Evolutionary conservation across 2,113 vertebrate species (phyloP).

Genomic region (Notarius lentiginosus): DNA sequence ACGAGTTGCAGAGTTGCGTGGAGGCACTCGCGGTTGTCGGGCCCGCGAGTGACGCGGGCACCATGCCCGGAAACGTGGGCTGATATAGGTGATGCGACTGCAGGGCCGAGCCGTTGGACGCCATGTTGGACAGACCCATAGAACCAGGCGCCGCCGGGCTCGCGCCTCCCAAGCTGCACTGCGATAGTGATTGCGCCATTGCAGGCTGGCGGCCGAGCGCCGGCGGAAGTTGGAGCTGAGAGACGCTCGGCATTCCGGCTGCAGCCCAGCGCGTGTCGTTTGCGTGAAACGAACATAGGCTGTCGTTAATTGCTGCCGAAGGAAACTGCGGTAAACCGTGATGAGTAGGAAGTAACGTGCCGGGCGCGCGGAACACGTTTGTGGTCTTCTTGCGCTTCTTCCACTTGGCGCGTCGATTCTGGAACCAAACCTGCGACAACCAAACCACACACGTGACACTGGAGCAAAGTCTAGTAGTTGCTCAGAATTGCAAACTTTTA

Average conservation of each 20-base stretch:
- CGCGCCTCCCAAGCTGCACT: slow-evolving; percentile 86
- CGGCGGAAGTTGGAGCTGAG: slow-evolving; percentile 88
- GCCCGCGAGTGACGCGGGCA: slow-evolving; percentile 89
- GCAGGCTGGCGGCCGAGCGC: slow-evolving; percentile 87
- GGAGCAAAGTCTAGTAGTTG: background rate
- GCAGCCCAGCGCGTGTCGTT: slow-evolving; percentile 96
- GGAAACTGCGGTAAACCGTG: slow-evolving; percentile 88
- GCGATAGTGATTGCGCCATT: slow-evolving; percentile 93
- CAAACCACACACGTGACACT: slow-evolving; percentile 9
- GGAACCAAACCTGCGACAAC: slow-evolving; percentile 88
- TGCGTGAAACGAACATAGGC: slow-evolving; percentile 95
- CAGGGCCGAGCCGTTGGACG: slow-evolving; percentile 89
- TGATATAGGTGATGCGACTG: slow-evolving; percentile 98
- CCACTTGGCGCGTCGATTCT: slow-evolving; percentile 96
- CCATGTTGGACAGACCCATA: slow-evolving; percentile 93
- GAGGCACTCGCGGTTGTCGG: slow-evolving; percentile 91
- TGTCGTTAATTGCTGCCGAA: slow-evolving; percentile 92
- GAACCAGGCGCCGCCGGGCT: slow-evolving; percentile 87
- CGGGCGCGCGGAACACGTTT: slow-evolving; percentile 92
- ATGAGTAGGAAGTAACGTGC: slow-evolving; percentile 88
- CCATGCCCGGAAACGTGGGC: slow-evolving; percentile 93
- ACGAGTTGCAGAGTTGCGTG: slow-evolving; percentile 93
- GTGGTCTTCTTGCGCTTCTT: slow-evolving; percentile 99
- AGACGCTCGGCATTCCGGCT: slow-evolving; percentile 88
- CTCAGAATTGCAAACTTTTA: background rate